Evolutionary conservation across 1,140 invertebrate species (phyloP).

Genomic region (Episyrphus balteatus): DNA sequence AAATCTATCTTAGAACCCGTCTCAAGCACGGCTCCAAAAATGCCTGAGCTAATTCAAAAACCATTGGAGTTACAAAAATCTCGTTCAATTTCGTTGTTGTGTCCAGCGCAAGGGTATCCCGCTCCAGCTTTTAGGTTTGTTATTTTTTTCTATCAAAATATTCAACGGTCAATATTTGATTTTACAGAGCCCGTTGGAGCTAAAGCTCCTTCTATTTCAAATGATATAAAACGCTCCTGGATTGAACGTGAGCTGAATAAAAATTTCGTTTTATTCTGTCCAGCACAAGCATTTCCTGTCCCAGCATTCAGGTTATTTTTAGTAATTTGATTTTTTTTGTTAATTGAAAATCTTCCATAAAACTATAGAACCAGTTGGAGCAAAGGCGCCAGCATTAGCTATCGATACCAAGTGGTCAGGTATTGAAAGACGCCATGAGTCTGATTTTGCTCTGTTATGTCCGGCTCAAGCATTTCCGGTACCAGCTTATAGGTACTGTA

Average conservation of each 20-base stretch:
- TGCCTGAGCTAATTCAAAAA: conserved; percentile 35
- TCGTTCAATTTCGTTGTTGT: conserved; percentile 44
- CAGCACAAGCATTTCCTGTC: conserved; percentile 42
- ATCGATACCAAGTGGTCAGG: conserved; percentile 3
- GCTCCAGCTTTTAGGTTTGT: conserved; percentile 10
- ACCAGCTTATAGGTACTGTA: conserved; percentile 5
- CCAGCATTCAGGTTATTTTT: conserved; percentile 39
- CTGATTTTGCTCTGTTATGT: conserved; percentile 10
- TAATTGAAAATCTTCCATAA: too few species aligned
- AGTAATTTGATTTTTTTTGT: too few species aligned
- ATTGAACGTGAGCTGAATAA: conserved; percentile 13
- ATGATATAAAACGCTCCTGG: conserved; percentile 48
- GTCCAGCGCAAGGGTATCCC: conserved; percentile 50
- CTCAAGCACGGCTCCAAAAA: conserved; percentile 11
- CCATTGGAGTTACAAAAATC: conserved; percentile 34
- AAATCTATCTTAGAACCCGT: conserved; percentile 10
- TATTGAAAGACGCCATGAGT: conserved; percentile 8
- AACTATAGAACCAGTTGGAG: conserved; percentile 37
- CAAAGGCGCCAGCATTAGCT: conserved; percentile 38
- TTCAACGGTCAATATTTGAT: conserved; percentile 14
- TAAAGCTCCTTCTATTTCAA: conserved; percentile 55
- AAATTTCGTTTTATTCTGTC: conserved; percentile 39
- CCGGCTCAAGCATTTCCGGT: conserved; percentile 20
- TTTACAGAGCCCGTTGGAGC: conserved; percentile 53
- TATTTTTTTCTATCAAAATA: not conserved